phyloP scores from a whole-genome alignment of 2,888 invertebrate species.

The Diplolepis rosae region DNA sequence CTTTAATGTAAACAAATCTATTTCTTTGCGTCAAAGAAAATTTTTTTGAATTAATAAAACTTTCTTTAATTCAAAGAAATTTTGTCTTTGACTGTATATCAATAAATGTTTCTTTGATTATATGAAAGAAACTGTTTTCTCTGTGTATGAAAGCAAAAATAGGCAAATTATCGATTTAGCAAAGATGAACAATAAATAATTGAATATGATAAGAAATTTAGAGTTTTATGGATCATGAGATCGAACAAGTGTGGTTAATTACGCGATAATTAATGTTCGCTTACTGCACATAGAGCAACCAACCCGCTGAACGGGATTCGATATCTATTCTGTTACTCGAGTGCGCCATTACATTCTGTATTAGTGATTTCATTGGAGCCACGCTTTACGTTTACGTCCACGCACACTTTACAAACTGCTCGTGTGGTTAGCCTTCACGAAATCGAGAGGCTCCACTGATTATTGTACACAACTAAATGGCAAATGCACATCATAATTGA shows the following conservation, averaged over 20 bases:
- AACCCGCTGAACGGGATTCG: not conserved
- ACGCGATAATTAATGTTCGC: not conserved
- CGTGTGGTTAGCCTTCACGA: constrained; percentile 45
- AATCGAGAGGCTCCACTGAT: constrained; percentile 49
- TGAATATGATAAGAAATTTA: too few species aligned
- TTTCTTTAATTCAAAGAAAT: too few species aligned
- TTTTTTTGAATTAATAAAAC: too few species aligned
- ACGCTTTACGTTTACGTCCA: constrained; percentile 43
- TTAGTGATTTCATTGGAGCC: constrained; percentile 49
- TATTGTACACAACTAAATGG: constrained; percentile 50
- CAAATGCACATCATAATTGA: constrained; percentile 28
- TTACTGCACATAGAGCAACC: not conserved
- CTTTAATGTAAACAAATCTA: too few species aligned
- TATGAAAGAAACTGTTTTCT: too few species aligned
- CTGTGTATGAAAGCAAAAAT: too few species aligned
- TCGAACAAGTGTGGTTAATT: not conserved
- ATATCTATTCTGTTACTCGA: constrained; percentile 25
- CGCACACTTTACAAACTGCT: constrained; percentile 44
- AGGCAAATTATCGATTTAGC: too few species aligned
- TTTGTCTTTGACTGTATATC: too few species aligned
- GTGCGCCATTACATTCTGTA: constrained; percentile 45
- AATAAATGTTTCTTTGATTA: too few species aligned
- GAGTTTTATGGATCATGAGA: too few species aligned
- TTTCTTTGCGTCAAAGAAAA: too few species aligned
- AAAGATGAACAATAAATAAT: too few species aligned